Evolutionary conservation across 1,140 invertebrate species (phyloP), one percentile per base, ranked within the genome.

Genomic region (Ips nitidus): DNA sequence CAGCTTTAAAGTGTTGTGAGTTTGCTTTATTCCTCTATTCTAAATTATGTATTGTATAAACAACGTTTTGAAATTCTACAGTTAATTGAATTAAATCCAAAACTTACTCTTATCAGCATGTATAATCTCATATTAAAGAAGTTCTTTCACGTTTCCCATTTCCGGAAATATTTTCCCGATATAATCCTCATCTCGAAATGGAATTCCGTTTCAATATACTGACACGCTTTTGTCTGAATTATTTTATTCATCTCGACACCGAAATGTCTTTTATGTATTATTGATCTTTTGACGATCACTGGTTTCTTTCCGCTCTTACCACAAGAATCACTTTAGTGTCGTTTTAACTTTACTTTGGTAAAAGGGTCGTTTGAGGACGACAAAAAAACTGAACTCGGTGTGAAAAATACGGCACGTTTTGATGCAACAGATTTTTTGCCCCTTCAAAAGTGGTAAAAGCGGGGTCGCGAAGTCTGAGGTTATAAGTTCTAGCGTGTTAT

Each of bases 321-420:
- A 40, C 22, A 38, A 38, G 53, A 56, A 56, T 56, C 53, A 56
- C 53, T 56, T 56, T 56, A 56, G 53, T 56, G 53, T 56, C 53
- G 53, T 56, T 56, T 56, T 56, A 56, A 56, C 53, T 56, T 56
- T 39, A 38, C 53, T 56, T 56, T 56, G n/a, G 7, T 56, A 56
- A 56, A 56, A 56, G 38, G 22, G 37, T 56, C 53, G 53, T 56
- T 56, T 37, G 38, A 37, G 7, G 22, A 56, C 22, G 53, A 56
- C 22, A 56, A 56, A 56, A 56, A 37, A 56, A n/a, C 7, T 7
- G 38, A 56, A 50, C 47, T 22, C 22, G 22, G 47, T 50, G 22
- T 7, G 7, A 50, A 50, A 38, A 56, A 40, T 36, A 40, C 53
- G 53, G 38, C 38, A 56, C n/a, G 53, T 56, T 56, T 37, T 56